Evolutionary conservation across 2,797 vertebrate species (phyloP), one percentile per base, ranked within the genome.

Genomic region (Acanthiza pusilla): DNA sequence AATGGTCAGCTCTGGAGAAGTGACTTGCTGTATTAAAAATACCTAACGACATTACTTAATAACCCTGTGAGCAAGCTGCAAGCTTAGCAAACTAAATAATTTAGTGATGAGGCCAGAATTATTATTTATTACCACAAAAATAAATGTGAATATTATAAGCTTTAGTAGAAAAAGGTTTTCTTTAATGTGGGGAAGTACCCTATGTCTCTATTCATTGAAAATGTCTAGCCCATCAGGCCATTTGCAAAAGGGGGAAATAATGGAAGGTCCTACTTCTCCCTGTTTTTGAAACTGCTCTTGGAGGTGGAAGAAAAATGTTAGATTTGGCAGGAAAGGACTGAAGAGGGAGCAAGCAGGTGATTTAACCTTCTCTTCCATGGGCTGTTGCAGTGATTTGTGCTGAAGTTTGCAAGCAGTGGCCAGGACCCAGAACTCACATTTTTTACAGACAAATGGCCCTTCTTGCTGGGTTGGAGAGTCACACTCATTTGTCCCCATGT

Each of bases 21-120:
- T 10, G 60, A 75, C 81, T 87, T 84, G 12, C 29, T 84, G 29
- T 57, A 38, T 51, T 38, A 70, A 85, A 66, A 70, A 36, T 57
- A 6, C 5, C 25, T 38, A 42, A 11, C 47, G 53, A 19, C 4
- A 13, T 77, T 83, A 27, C n/a, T 89, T 88, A 72, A 50, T 72
- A 89, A 72, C 75, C 15, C 51, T 60, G 17, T 92, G 36, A 88
- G 38, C 14, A 86, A 80, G 65, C 43, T 3, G 2, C 29, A 91
- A 10, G 11, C 84, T 90, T 32, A 86, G 36, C 58, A 89, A 85
- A 65, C 18, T 34, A 82, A 86, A 87, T 93, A 84, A 94, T 80
- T 83, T 45, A 68, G 29, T 13, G 16, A 75, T 91, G 87, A 92
- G 32, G n/a, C 9, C 34, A 83, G 68, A 74, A 85, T 93, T 78